Evolutionary conservation across 2,113 vertebrate species (phyloP).

Genomic region (Hoplias malabaricus): DNA sequence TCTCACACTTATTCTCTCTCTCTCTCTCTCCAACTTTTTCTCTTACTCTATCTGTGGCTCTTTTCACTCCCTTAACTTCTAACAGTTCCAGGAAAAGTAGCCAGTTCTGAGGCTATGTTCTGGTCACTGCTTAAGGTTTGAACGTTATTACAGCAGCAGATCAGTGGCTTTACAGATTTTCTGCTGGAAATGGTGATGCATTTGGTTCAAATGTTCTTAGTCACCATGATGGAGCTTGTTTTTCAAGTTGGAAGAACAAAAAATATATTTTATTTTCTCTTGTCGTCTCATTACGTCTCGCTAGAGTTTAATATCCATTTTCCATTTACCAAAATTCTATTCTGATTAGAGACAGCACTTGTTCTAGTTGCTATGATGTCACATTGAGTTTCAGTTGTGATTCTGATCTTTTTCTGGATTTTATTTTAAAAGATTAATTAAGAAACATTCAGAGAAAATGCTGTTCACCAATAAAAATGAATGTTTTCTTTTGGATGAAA

Average conservation of each 20-base stretch:
- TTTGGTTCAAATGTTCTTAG: background rate
- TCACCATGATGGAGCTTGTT: background rate
- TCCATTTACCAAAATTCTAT: too few relatives aligned
- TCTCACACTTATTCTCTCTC: background rate
- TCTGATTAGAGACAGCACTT: too few relatives aligned
- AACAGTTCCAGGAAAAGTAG: slow-evolving; percentile 10
- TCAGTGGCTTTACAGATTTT: slow-evolving; percentile 28
- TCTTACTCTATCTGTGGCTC: background rate
- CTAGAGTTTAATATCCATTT: too few relatives aligned
- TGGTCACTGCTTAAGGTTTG: background rate
- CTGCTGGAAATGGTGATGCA: slow-evolving; percentile 16
- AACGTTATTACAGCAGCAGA: background rate
- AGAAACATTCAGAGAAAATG: too few relatives aligned
- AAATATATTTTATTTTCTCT: slow-evolving; percentile 1
- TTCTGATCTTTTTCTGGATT: too few relatives aligned
- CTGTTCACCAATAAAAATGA: too few relatives aligned
- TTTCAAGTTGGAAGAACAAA: background rate
- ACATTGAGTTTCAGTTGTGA: too few relatives aligned
- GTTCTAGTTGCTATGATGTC: too few relatives aligned
- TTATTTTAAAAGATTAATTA: too few relatives aligned
- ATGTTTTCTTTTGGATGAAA: too few relatives aligned
- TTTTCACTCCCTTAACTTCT: background rate
- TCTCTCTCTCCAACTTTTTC: background rate
- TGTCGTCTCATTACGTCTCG: too few relatives aligned
- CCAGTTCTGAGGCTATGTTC: too few relatives aligned